Conservation (phyloP, 2,113 vertebrate genomes). For the Cololabis saira region DNA sequence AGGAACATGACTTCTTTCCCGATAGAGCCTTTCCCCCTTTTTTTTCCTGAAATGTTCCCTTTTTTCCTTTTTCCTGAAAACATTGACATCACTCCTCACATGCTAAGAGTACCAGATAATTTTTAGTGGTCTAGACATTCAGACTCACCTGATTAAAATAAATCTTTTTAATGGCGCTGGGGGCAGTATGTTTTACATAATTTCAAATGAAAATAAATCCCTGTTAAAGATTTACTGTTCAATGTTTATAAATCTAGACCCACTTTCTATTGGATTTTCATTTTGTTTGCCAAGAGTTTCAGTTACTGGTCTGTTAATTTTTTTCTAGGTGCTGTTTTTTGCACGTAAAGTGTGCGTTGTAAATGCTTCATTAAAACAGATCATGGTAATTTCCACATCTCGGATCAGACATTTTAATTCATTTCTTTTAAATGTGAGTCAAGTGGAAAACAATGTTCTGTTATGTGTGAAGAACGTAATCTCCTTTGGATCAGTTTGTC, state of each 20-base stretch:
- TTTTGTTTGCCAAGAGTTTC: slow-evolving; percentile 26
- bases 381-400: not conserved
- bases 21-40: not conserved
- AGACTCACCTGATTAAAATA: slow-evolving; percentile 29
- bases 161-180: slow-evolving; percentile 39
- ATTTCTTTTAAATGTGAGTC: slow-evolving; percentile 43
- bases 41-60: not conserved
- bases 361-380: slow-evolving; percentile 28
- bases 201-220: slow-evolving; percentile 54
- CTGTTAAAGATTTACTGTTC: slow-evolving; percentile 28
- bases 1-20: not conserved
- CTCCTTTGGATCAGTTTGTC: slow-evolving; percentile 8
- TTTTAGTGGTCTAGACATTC: slow-evolving; percentile 1
- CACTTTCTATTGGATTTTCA: slow-evolving; percentile 12
- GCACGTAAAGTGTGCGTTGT: slow-evolving; percentile 15
- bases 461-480: slow-evolving; percentile 15
- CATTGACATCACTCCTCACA: too few relatives aligned
- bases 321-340: not conserved
- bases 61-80: not conserved
- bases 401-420: slow-evolving; percentile 20
- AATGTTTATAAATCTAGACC: slow-evolving; percentile 6
- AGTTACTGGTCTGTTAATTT: slow-evolving; percentile 15
- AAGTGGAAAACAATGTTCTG: slow-evolving; percentile 25
- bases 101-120: too few relatives aligned
- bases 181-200: slow-evolving; percentile 28